Conservation (phyloP, 2,797 vertebrate genomes). For the Micrastur ruficollis region DNA sequence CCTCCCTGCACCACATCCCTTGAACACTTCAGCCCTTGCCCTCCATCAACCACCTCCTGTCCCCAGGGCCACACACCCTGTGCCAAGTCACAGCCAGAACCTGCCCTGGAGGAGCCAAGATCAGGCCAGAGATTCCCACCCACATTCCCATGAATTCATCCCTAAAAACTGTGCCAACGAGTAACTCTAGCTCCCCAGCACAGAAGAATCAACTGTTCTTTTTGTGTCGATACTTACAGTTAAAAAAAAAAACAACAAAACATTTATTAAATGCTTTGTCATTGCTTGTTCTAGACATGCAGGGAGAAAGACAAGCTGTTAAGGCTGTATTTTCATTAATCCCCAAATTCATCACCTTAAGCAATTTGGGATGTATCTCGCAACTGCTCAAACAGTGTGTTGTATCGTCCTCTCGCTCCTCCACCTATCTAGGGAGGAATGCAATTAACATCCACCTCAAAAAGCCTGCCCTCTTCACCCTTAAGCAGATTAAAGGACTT, state of each 20-base stretch:
- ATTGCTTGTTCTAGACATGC: neutral
- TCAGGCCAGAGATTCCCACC: neutral
- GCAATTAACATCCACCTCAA: neutral
- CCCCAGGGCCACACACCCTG: neutral
- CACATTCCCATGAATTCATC: neutral
- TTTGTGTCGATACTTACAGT: neutral
- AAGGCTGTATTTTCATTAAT: neutral
- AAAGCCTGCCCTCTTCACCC: neutral
- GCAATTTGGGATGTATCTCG: neutral
- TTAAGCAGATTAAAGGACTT: neutral
- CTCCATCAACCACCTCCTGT: neutral
- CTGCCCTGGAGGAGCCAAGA: neutral
- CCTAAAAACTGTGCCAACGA: neutral
- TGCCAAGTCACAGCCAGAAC: neutral
- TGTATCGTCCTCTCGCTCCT: neutral
- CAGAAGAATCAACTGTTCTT: neutral
- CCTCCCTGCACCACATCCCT: neutral
- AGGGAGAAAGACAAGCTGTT: neutral
- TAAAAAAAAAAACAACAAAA: neutral
- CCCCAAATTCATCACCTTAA: neutral
- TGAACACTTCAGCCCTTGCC: neutral
- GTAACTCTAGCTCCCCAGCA: neutral
- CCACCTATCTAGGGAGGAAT: neutral
- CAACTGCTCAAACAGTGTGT: neutral
- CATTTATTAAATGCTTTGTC: neutral